Conservation (phyloP, 1,140 invertebrate genomes). For the Drosophila parvula region DNA sequence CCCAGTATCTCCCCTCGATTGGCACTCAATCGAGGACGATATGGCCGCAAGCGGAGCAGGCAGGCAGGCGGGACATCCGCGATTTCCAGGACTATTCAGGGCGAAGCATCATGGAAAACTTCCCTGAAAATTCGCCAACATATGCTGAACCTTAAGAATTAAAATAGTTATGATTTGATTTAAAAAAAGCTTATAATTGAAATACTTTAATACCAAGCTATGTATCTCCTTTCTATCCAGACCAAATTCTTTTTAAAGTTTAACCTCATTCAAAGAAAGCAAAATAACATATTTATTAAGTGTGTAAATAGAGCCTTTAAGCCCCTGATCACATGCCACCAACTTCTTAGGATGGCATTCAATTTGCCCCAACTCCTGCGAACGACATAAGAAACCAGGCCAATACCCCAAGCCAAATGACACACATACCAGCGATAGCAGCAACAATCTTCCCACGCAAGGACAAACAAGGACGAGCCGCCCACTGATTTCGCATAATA, state of each 20-base stretch:
- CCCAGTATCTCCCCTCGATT: constrained; percentile 40
- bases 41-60: constrained; percentile 24
- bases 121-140: not conserved
- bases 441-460: constrained; percentile 46
- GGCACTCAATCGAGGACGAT: constrained; percentile 28
- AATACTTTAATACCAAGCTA: not conserved
- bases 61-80: not conserved
- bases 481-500: constrained; percentile 44
- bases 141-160: not conserved
- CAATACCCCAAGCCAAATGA: constrained; percentile 13
- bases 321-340: constrained; percentile 5
- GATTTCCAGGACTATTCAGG: not conserved
- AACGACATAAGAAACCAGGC: not conserved
- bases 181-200: not conserved
- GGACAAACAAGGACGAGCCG: constrained; percentile 11
- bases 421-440: constrained; percentile 15
- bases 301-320: constrained; percentile 2
- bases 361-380: not conserved
- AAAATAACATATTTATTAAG: not conserved
- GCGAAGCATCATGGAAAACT: not conserved
- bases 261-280: not conserved
- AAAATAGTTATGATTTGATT: too few species aligned
- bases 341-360: not conserved
- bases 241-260: not conserved
- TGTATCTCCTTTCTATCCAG: too few species aligned